Evolutionary conservation across 2,888 invertebrate species (phyloP), one percentile per base, ranked within the genome.

Genomic region (Sinotaia quadrata): DNA sequence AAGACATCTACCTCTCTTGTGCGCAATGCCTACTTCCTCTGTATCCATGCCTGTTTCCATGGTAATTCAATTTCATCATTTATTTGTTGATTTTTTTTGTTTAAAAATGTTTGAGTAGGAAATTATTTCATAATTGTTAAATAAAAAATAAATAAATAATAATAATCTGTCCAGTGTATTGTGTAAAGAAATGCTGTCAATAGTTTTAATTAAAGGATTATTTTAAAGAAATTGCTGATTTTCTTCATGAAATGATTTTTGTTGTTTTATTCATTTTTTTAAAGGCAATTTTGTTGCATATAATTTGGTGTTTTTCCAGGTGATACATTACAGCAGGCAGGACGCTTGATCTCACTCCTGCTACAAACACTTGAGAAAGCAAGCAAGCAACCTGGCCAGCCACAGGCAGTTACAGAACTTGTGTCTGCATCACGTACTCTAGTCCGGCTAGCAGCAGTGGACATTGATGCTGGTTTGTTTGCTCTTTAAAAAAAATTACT

Each of bases 1-100:
- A 96, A 96, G 89, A 93, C 92, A 65, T 92, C 94, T 15, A 94
- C 94, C 18, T 92, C 93, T 65, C 87, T 91, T 12, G 94, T 96
- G 5, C 92, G 94, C 71, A 92, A 93, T 60, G 92, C 93, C 56
- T 96, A 95, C 88, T 91, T 94, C 71, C 92, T 92, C 84, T 92
- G 95, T 87, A 90, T 95, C 87, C 89, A 93, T 52, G 90, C 91
- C 18, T 92, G 92, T 77, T 91, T 93, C 80, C 91, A 92, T 80
- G 89, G 89, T 73, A 90, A 77, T 76, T 70, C 7, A 29, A 24
- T 47, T 18, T 37, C 15, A 15, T 47, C 18, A 12, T 59, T 59
- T n/a, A 41, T 12, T 18, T 1, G 2, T 41, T 18, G 44, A n/a
- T n/a, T n/a, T n/a, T n/a, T n/a, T n/a, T n/a, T n/a, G n/a, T n/a